Evolutionary conservation across 2,888 invertebrate genomes (phyloP).

Genomic region (Pristionchus exspectatus): DNA sequence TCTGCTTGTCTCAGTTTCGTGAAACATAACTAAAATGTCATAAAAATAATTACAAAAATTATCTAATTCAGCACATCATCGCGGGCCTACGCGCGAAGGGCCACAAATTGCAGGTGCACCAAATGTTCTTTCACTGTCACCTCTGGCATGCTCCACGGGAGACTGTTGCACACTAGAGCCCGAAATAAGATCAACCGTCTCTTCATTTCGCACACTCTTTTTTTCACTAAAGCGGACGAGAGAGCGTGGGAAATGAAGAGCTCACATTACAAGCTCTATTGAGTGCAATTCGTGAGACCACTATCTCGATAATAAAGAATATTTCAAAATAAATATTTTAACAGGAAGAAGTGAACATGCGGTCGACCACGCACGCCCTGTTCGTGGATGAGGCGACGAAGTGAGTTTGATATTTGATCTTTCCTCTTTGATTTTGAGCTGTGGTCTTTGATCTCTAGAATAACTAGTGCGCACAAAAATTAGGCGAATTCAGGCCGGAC

Average conservation of each 20-base stretch:
- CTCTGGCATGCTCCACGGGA: too few relatives aligned
- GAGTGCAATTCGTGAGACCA: too few relatives aligned
- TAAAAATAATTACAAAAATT: neutral
- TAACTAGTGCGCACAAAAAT: too few relatives aligned
- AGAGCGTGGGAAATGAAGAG: neutral
- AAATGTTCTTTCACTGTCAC: too few relatives aligned
- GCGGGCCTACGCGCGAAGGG: neutral
- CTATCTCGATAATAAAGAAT: too few relatives aligned
- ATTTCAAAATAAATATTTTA: too few relatives aligned
- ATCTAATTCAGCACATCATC: neutral
- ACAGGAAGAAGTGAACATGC: neutral
- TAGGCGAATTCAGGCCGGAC: too few relatives aligned
- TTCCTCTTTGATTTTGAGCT: neutral
- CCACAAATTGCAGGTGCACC: neutral
- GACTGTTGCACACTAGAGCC: too few relatives aligned
- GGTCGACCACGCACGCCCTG: conserved; percentile 22
- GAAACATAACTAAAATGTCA: too few relatives aligned
- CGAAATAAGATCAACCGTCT: neutral
- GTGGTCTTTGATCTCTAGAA: neutral
- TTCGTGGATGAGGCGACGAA: neutral
- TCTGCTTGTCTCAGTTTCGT: too few relatives aligned
- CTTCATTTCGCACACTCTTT: neutral
- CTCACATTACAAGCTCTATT: neutral
- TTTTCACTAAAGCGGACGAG: neutral
- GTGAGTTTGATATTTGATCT: conserved; percentile 19